A percentile compares a stretch with the other conserved stretches of the same genome.
Conservation (phyloP, 2,797 vertebrate genomes). For the Chloroceryle inda region DNA sequence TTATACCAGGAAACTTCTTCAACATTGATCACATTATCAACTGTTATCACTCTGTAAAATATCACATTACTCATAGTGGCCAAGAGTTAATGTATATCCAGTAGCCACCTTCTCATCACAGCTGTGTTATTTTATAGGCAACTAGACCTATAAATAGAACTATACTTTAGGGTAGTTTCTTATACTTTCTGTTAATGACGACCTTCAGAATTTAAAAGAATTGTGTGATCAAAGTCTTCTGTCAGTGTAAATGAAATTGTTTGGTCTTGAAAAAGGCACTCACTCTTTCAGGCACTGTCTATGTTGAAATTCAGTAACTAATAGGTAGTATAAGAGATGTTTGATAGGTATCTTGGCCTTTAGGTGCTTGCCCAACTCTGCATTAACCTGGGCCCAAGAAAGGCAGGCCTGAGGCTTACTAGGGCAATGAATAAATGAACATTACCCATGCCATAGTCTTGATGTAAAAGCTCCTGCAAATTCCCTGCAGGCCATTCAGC, state of each 20-base stretch:
- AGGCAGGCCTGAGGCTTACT: not conserved
- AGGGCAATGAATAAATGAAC: not conserved
- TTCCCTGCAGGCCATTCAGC: not conserved
- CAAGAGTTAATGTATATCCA: not conserved
- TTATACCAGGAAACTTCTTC: not conserved
- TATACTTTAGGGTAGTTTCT: conserved; percentile 9
- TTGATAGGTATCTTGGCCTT: not conserved
- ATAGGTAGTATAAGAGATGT: not conserved
- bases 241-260: not conserved
- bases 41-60: not conserved
- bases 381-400: not conserved
- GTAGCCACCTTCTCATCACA: not conserved
- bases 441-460: not conserved
- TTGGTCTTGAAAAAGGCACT: not conserved
- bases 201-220: not conserved
- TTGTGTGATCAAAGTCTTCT: not conserved
- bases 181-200: not conserved
- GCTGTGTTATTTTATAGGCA: conserved; percentile 12
- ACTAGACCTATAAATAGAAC: not conserved
- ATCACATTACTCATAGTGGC: not conserved
- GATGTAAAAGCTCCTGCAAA: not conserved
- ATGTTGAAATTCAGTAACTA: not conserved
- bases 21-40: not conserved
- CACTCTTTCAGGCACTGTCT: not conserved
- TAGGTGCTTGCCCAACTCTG: not conserved